Base-by-base conservation (phyloP, 2,888 invertebrate species). In the Tetanocera ferruginea region DNA sequence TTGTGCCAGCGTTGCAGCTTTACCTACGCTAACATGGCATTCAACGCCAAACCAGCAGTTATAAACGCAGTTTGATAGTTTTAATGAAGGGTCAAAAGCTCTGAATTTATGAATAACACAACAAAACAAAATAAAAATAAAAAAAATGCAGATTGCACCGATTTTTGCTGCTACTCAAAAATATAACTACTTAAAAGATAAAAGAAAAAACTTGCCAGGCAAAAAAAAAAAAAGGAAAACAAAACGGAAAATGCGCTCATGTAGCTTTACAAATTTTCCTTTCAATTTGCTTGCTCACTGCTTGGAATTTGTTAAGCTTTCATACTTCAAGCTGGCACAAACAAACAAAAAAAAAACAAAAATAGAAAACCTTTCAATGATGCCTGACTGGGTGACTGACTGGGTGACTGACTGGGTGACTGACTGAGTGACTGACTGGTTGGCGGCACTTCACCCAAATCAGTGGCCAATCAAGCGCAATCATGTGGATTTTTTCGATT, bases 391-490 rank as follows among this genome's bases (percentile, higher is more conserved):
- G 64, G 2, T 64, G 64, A 34, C 64, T 64, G 64, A 17, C 5
- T 66, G 64, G n/a, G 2, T 31, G 31, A 4, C 64, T 55, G 17
- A 28, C 64, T 31, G 31, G 17, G 34, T 55, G 17, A 28, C 64
- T n/a, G 64, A 1, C 25, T 31, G n/a, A 64, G 64, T n/a, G 8
- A n/a, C 57, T 23, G 57, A 23, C 14, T 23, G 57, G 19, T 14
- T 23, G 25, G n/a, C 8, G 52, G 55, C 60, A 74, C 64, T 62
- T 51, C 62, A 62, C 49, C 67, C 67, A 31, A 52, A 55, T 67
- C 67, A 34, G 66, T 34, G 31, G 66, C 66, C 75, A 75, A 66
- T 75, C 75, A 75, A 66, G 75, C 75, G 75, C 66, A 64, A 75
- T 75, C 75, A 67, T 11, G 75, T 67, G 66, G 9, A 66, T 75